Conservation (phyloP, 2,888 invertebrate genomes). For the Hedya salicella region DNA sequence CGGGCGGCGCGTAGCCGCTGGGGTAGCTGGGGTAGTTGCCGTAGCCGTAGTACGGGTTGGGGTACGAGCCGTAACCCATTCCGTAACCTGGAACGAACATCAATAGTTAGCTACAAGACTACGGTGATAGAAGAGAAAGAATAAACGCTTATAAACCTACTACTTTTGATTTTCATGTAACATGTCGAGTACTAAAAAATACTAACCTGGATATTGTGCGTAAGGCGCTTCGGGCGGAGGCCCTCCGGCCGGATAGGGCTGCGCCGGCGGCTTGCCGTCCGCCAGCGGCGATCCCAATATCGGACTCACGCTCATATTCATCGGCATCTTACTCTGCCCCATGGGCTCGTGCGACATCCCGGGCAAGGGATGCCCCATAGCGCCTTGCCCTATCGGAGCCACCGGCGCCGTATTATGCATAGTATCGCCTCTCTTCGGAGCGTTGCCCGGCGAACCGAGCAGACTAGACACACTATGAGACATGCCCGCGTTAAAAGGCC, state of each 20-base stretch:
- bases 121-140: too few relatives aligned
- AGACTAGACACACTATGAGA: slow-evolving; percentile 79
- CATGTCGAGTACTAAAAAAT: too few relatives aligned
- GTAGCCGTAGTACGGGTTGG: slow-evolving; percentile 84
- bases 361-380: slow-evolving; percentile 48
- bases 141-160: too few relatives aligned
- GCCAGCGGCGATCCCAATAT: slow-evolving; percentile 59
- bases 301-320: slow-evolving; percentile 61
- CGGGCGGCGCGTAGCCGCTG: slow-evolving; percentile 66
- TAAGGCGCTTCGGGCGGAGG: slow-evolving; percentile 70
- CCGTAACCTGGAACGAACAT: slow-evolving; percentile 65
- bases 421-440: slow-evolving; percentile 55
- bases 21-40: slow-evolving; percentile 81
- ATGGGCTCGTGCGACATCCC: slow-evolving; percentile 52
- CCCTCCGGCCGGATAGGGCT: slow-evolving; percentile 59
- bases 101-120: too few relatives aligned
- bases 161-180: too few relatives aligned
- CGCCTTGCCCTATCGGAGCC: slow-evolving; percentile 54
- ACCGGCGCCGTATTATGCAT: slow-evolving; percentile 51
- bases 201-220: slow-evolving; percentile 75
- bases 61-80: slow-evolving; percentile 75
- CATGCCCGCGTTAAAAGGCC: slow-evolving; percentile 60
- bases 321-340: slow-evolving; percentile 47
- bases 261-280: slow-evolving; percentile 58
- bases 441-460: slow-evolving; percentile 57